A percentile compares a stretch with the other conserved stretches of the same genome.
These are phyloP conservation scores for Sminthurinus aureus DNA, from an alignment of 2,888 invertebrate species.

Conservation along the genomic window DNA sequence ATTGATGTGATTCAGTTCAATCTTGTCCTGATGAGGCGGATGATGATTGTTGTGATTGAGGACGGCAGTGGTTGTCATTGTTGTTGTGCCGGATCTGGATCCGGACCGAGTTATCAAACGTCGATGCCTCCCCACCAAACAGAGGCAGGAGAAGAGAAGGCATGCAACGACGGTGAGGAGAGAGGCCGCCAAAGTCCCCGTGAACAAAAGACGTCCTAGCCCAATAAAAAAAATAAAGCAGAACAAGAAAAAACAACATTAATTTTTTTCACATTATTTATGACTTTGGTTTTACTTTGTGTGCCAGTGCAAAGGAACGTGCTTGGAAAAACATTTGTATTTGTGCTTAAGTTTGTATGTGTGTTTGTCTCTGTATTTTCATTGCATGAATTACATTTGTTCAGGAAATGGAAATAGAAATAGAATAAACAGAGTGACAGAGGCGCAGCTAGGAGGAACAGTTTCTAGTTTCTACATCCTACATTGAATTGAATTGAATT, in stretches of 20 bases:
- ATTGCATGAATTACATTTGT: too few relatives aligned
- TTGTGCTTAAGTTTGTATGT: too few relatives aligned
- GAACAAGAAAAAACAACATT: not conserved
- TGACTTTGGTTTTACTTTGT: too few relatives aligned
- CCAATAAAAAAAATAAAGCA: conserved; percentile 60
- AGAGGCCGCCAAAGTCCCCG: conserved; percentile 72
- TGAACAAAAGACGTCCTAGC: conserved; percentile 66
- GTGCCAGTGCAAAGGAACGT: too few relatives aligned
- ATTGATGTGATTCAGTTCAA: conserved; percentile 39
- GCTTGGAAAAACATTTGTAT: too few relatives aligned
- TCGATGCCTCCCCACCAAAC: conserved; percentile 72
- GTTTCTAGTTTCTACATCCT: too few relatives aligned
- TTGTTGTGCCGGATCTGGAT: not conserved
- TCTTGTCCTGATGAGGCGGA: conserved; percentile 20
- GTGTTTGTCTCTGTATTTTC: too few relatives aligned
- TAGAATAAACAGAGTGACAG: too few relatives aligned
- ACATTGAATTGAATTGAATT: too few relatives aligned
- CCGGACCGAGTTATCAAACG: conserved; percentile 63
- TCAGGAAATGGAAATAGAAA: too few relatives aligned
- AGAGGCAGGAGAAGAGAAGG: conserved; percentile 64
- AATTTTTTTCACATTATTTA: too few relatives aligned
- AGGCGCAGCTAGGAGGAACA: too few relatives aligned
- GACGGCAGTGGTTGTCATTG: not conserved
- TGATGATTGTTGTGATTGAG: conserved; percentile 20
- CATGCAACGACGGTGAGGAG: conserved; percentile 67